Evolutionary conservation across 2,113 vertebrate species (phyloP).

Genomic region (Elanoides forficatus): DNA sequence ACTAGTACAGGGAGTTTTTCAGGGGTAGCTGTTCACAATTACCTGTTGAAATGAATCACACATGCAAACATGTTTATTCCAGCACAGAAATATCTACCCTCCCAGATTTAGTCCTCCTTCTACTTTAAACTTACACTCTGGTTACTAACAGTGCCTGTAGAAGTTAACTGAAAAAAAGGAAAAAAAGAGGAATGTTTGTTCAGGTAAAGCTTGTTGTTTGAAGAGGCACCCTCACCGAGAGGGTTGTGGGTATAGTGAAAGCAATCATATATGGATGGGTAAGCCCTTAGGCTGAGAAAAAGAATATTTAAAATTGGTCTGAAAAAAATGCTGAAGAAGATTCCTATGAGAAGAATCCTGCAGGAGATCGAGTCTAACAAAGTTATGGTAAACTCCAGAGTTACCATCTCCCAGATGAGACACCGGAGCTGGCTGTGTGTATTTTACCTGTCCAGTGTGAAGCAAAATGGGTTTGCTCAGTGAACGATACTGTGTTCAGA

Average conservation of each 20-base stretch:
- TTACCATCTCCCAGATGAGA: not conserved
- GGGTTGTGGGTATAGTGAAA: not conserved
- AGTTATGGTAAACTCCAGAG: fast-evolving
- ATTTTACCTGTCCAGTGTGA: not conserved
- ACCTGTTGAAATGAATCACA: not conserved
- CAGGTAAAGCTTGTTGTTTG: not conserved
- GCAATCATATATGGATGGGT: not conserved
- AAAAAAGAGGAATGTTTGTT: not conserved
- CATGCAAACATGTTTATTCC: not conserved
- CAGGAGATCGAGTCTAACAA: fast-evolving
- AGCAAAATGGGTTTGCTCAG: not conserved
- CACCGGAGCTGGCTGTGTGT: fast-evolving
- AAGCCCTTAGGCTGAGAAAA: not conserved
- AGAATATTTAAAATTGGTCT: not conserved
- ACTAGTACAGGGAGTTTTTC: not conserved
- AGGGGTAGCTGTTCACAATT: not conserved
- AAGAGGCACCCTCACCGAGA: not conserved
- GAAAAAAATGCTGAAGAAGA: not conserved
- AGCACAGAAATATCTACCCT: not conserved
- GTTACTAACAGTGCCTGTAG: not conserved
- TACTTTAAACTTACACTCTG: not conserved
- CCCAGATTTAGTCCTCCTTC: not conserved
- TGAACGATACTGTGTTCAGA: not conserved
- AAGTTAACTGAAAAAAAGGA: not conserved
- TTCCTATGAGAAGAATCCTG: not conserved